Base-by-base conservation (phyloP, 2,888 invertebrate genomes). In the Microplitis manilae region DNA sequence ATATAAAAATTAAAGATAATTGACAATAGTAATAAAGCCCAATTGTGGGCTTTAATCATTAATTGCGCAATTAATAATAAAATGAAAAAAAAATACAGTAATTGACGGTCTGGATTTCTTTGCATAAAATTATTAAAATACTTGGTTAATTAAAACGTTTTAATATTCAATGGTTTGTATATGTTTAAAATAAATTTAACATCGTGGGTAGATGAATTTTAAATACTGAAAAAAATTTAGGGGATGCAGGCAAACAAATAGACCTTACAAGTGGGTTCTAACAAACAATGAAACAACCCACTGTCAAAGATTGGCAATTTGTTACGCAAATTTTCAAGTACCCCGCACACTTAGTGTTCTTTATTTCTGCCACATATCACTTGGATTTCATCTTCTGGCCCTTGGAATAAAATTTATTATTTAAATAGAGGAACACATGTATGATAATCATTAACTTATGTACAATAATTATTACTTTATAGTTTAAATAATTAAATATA, bases 231-330 rank as follows among this genome's bases (percentile, higher is more conserved):
- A 20, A 38, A 30, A 67, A 20, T 67, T 20, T 67, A 39, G 67
- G 67, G 39, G 41, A 15, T 68, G 41, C 15, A 15, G 39, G 40
- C n/a, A 41, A 41, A 9, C 9, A 40, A 39, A 15, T 50, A 40
- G 40, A 40, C n/a, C 5, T 40, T 8, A 17, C 15, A 38, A 68
- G 40, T 15, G 38, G 41, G 41, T 13, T 50, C 9, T 40, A 41
- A 40, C 68, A 41, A 76, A 85, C 85, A 85, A 85, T 84, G 85
- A 78, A 82, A 75, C 82, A 78, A 84, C 84, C 85, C 83, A 81
- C 84, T 85, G 85, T 83, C 80, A 81, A 83, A 82, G 83, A 85
- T 83, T 82, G 82, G 79, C 84, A 83, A 86, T 85, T 84, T 83
- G 80, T 79, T 81, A 83, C 68, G 80, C 80, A 78, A 81, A 82